Conservation (phyloP, 2,113 vertebrate species). For the zebrafish (Danio rerio) region GRCz12tu NC_133182.1:31093001-31093500, state of each 20-base stretch:
- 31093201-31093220: neutral
- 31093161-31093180: neutral
- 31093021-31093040: neutral
- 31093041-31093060: neutral
- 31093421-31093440: too few relatives aligned
- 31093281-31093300: too few relatives aligned
- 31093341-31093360: too few relatives aligned
- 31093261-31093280: neutral
- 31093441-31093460: too few relatives aligned
- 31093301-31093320: too few relatives aligned
- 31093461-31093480: too few relatives aligned
- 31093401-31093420: too few relatives aligned
- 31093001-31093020: conserved; percentile 28
- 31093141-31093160: neutral
- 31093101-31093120: neutral
- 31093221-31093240: neutral
- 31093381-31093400: too few relatives aligned
- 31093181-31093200: neutral
- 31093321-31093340: too few relatives aligned
- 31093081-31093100: neutral
- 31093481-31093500: too few relatives aligned
- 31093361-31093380: too few relatives aligned
- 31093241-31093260: neutral
- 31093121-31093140: neutral
- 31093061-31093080: neutral